Conservation (phyloP, 1,140 invertebrate genomes). For the Aphelenchoides fujianensis region DNA sequence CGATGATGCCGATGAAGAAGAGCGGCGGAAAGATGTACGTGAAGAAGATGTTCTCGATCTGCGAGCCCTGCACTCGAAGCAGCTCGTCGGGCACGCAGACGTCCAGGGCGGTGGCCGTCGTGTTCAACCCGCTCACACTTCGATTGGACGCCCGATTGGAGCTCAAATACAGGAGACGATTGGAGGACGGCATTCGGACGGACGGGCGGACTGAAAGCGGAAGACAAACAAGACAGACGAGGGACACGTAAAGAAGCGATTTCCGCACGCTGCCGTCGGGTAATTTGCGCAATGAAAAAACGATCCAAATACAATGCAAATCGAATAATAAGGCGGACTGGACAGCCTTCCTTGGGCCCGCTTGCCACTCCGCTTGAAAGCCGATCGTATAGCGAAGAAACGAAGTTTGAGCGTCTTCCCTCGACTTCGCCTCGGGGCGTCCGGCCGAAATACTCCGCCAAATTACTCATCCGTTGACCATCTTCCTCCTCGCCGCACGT, state of each 20-base stretch:
- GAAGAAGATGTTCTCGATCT: conserved; percentile 38
- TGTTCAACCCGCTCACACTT: no score
- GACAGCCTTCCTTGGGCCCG: neutral
- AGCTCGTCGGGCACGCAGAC: neutral
- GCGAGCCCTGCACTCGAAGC: conserved; percentile 13
- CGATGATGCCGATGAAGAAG: conserved; percentile 39
- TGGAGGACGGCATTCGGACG: neutral
- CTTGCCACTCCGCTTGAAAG: neutral
- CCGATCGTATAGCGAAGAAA: conserved; percentile 1
- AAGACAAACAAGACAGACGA: no score
- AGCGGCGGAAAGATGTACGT: conserved; percentile 43
- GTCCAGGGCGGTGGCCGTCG: neutral
- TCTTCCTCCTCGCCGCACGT: neutral
- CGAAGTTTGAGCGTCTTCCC: neutral
- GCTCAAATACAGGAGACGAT: neutral
- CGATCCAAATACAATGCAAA: neutral
- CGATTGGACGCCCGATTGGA: neutral
- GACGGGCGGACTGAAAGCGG: neutral
- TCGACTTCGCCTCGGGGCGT: neutral
- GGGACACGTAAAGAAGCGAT: neutral
- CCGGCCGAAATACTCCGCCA: neutral
- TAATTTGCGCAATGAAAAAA: conserved; percentile 1
- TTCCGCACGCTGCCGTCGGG: no score
- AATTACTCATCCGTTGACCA: no score
- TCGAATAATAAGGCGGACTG: neutral